These are phyloP conservation scores for Tenrec ecaudatus DNA, from an alignment of 2,113 vertebrate species.

Conservation along the genomic window DNA sequence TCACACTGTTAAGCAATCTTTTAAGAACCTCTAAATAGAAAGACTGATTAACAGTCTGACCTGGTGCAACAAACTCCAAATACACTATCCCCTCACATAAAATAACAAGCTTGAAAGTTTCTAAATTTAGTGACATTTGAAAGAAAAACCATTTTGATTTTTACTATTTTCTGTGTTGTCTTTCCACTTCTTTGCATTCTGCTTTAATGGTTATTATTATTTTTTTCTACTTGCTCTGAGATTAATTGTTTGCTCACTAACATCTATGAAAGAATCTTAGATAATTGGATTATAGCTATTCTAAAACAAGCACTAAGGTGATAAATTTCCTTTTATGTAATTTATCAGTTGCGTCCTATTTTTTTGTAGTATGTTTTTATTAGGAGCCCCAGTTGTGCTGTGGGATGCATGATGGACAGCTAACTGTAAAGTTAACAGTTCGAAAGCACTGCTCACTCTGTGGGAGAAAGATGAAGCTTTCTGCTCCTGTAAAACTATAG, in stretches of 20 bases:
- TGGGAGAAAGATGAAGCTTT: too few relatives aligned
- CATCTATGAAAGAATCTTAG: background rate
- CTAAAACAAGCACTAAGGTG: background rate
- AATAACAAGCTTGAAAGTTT: background rate
- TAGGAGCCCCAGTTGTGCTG: too few relatives aligned
- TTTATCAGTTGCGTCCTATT: background rate
- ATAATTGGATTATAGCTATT: background rate
- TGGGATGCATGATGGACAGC: too few relatives aligned
- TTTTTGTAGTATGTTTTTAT: background rate
- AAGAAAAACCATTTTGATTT: background rate
- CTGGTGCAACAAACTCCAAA: too few relatives aligned
- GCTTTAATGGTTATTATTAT: background rate
- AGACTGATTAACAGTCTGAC: too few relatives aligned
- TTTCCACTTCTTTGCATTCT: background rate
- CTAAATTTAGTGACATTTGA: background rate
- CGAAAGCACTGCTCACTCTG: too few relatives aligned
- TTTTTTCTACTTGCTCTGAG: too few relatives aligned
- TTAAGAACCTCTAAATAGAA: too few relatives aligned
- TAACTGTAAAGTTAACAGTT: too few relatives aligned
- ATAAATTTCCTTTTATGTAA: background rate
- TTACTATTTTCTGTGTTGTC: background rate
- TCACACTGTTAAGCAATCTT: too few relatives aligned
- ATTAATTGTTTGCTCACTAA: background rate
- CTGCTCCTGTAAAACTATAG: too few relatives aligned
- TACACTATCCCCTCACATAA: too few relatives aligned